A percentile compares a stretch with the other conserved stretches of the same genome.
phyloP scores from a whole-genome alignment of 2,888 invertebrate species.

The Tortrix viridana region DNA sequence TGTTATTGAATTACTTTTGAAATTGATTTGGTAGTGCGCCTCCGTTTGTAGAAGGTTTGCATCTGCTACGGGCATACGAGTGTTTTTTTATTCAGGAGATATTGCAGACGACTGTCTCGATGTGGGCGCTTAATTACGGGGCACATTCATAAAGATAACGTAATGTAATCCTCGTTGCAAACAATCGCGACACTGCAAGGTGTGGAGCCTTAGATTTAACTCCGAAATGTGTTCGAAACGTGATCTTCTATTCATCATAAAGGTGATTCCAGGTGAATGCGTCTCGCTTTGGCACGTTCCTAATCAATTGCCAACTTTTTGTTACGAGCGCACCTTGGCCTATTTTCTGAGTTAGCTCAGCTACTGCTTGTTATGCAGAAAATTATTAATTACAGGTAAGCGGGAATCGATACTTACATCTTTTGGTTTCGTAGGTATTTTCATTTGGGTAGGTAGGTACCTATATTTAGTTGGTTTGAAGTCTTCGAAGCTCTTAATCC shows the following conservation, averaged over 20 bases:
- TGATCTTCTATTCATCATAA: constrained; percentile 60
- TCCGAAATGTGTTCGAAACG: constrained; percentile 61
- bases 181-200: constrained; percentile 76
- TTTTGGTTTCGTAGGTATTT: neutral
- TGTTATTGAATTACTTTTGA: constrained; percentile 83
- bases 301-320: constrained; percentile 51
- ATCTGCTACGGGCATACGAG: constrained; percentile 70
- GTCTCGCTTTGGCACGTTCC: constrained; percentile 75
- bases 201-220: constrained; percentile 60
- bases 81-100: constrained; percentile 63
- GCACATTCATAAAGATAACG: constrained; percentile 79
- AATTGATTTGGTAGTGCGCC: constrained; percentile 71
- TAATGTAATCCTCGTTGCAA: constrained; percentile 78
- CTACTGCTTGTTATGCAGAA: too few species aligned
- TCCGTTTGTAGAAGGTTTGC: constrained; percentile 75
- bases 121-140: constrained; percentile 82
- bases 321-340: constrained; percentile 55
- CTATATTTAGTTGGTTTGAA: neutral
- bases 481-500: neutral
- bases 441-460: constrained; percentile 1
- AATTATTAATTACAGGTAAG: too few species aligned
- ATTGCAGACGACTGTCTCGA: constrained; percentile 64
- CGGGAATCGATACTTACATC: too few species aligned
- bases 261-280: constrained; percentile 65
- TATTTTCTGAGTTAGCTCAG: constrained; percentile 1